Evolutionary conservation across 2,888 invertebrate genomes (phyloP).

Genomic region (Drosophila nr. perissopoda): DNA sequence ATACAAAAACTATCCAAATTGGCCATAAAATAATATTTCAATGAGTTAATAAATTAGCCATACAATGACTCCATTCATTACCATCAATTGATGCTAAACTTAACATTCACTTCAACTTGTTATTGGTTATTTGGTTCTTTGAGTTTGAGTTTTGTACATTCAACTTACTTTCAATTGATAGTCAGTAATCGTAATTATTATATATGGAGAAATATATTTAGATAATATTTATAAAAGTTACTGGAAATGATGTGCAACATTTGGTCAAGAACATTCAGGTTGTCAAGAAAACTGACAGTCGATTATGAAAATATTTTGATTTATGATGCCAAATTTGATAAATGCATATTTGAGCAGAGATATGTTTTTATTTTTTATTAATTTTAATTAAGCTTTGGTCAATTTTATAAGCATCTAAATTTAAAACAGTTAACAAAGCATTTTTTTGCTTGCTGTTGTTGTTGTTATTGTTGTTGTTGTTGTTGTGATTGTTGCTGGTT

Average conservation of each 20-base stretch:
- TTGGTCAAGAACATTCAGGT: neutral
- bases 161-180: neutral
- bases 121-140: neutral
- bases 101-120: neutral
- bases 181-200: too few species aligned
- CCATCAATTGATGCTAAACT: neutral
- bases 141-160: too few species aligned
- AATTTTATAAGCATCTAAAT: conserved; percentile 54
- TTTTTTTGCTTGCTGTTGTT: conserved; percentile 20
- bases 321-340: conserved; percentile 28
- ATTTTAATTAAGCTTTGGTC: conserved; percentile 7
- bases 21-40: neutral
- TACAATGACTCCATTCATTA: neutral
- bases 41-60: neutral
- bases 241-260: neutral
- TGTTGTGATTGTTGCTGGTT: conserved; percentile 59
- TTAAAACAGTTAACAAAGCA: conserved; percentile 65
- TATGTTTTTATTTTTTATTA: conserved; percentile 7
- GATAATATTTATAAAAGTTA: neutral
- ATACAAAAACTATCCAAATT: neutral
- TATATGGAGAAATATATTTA: too few species aligned
- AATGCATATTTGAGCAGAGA: neutral
- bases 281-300: neutral
- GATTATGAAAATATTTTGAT: conserved; percentile 27
- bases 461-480: conserved; percentile 20